Evolutionary conservation across 2,888 invertebrate species (phyloP), one percentile per base, ranked within the genome.

Genomic region (Tortrix viridana): DNA sequence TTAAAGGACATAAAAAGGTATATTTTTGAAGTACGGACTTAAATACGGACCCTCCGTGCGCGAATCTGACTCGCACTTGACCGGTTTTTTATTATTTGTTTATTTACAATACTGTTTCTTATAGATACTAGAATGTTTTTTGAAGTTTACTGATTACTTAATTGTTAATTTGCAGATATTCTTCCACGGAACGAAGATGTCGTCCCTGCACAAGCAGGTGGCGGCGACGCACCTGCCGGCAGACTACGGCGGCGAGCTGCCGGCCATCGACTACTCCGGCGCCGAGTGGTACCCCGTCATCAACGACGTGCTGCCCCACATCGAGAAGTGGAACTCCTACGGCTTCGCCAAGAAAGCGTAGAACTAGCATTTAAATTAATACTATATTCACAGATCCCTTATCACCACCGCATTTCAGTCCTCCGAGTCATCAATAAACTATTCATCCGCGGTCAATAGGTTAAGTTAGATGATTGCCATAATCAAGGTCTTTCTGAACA

Each of bases 141-240:
- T 32, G 12, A 32, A 32, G 32, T 12, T 32, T 0, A 7, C 3
- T 3, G n/a, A 41, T n/a, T 0, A 16, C n/a, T 1, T 41, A n/a
- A 1, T 41, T 41, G 41, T 41, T n/a, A 2, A 6, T 16, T 88
- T 92, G 1, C 88, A 97, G 95, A 95, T 97, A 88, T 95, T 94
- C 88, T 97, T 97, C 94, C 97, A 97, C 82, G 96, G 96, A 14
- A 93, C 92, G 64, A 96, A 97, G 78, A 96, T 97, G 96, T 77
- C 93, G 37, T 95, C 95, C 0, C 93, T 97, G 4, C 97, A 97
- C 80, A 94, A 95, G 79, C 93, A 95, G 83, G 81, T 97, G 71
- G 91, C 92, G 0, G 94, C 96, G 0, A 92, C 93, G 32, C 93
- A 94, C 77, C 82, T 97, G 69, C 97, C 97, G 0, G 89, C 93